These are phyloP conservation scores for Peromyscus aztecus DNA, from an alignment of 2,797 vertebrate species.

Conservation along the genomic window DNA sequence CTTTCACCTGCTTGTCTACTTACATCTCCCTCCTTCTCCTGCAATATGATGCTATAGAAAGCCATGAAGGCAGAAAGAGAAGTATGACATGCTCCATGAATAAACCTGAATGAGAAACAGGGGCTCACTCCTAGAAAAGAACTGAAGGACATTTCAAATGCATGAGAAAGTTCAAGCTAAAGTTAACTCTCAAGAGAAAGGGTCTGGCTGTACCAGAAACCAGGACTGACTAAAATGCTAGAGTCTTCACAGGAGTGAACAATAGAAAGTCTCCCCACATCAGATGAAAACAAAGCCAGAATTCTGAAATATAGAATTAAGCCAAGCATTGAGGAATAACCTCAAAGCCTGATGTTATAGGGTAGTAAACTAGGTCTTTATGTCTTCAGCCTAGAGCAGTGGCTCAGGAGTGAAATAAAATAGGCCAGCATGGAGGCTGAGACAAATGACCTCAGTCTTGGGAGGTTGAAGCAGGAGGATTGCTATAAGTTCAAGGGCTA, in stretches of 20 bases:
- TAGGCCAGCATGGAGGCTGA: neutral
- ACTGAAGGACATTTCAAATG: neutral
- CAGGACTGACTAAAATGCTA: slow-evolving; percentile 5
- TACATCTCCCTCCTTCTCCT: too few relatives aligned
- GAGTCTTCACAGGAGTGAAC: neutral
- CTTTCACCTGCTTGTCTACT: neutral
- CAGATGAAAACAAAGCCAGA: neutral
- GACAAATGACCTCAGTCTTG: neutral
- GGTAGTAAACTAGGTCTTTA: neutral
- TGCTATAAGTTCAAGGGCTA: neutral
- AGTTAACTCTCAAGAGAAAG: neutral
- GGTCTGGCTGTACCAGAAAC: neutral
- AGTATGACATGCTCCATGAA: neutral
- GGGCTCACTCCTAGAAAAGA: neutral
- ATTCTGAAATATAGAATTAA: slow-evolving; percentile 41
- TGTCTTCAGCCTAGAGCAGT: neutral
- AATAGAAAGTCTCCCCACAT: neutral
- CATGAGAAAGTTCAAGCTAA: neutral
- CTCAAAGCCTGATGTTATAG: neutral
- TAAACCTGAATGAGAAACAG: neutral
- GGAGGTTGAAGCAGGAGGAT: neutral
- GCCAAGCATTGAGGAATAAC: neutral
- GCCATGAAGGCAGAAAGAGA: neutral
- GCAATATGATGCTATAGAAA: neutral
- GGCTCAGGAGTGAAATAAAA: neutral